A percentile compares a stretch with the other conserved stretches of the same genome.
Evolutionary conservation across 2,797 vertebrate genomes (phyloP).

Genomic region (Hydrophis major): DNA sequence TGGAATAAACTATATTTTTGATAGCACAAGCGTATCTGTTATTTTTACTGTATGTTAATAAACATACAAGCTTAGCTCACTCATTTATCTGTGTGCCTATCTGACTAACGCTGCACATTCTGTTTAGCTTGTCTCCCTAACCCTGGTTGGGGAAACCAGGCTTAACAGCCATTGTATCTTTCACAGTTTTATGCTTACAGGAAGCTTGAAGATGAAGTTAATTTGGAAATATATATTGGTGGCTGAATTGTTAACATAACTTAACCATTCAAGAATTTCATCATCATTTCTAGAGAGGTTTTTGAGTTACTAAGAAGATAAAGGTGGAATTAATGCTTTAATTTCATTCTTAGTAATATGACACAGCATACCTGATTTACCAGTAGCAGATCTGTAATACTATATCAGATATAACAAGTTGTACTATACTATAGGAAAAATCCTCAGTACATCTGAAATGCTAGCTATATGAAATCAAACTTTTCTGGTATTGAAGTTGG

Average conservation of each 20-base stretch:
- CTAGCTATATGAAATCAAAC: neutral
- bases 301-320: neutral
- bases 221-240: neutral
- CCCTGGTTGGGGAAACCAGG: too few relatives aligned
- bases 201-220: neutral
- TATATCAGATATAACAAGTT: neutral
- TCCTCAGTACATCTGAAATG: neutral
- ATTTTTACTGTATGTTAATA: too few relatives aligned
- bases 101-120: too few relatives aligned
- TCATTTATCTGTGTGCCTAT: too few relatives aligned
- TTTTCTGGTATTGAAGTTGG: neutral
- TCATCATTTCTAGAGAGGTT: neutral
- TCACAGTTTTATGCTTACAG: neutral
- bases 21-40: too few relatives aligned
- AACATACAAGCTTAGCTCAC: too few relatives aligned
- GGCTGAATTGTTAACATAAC: neutral
- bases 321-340: neutral
- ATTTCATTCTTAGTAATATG: neutral
- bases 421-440: neutral
- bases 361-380: neutral
- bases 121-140: too few relatives aligned
- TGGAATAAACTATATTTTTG: too few relatives aligned
- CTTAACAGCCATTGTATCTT: neutral
- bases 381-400: neutral
- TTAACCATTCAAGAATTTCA: neutral